Conservation (phyloP, 2,113 vertebrate species). For the Microtus oregoni region DNA sequence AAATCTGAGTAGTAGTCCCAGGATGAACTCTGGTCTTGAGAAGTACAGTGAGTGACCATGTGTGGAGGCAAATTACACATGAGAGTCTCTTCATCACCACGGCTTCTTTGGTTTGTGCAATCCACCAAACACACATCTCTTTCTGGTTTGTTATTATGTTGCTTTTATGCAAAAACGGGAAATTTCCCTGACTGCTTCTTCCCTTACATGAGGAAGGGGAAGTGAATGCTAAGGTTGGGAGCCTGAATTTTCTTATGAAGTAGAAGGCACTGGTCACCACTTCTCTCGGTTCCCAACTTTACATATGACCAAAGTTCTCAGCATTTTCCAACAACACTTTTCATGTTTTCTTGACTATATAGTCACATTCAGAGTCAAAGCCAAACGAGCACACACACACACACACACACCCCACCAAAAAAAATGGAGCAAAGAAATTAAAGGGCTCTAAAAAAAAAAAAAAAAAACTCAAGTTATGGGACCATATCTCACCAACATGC, state of each 20-base stretch:
- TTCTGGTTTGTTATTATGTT: background rate
- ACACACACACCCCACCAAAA: no score
- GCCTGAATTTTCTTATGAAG: background rate
- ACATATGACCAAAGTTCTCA: background rate
- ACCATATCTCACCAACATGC: background rate
- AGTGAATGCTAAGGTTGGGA: background rate
- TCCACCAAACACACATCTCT: background rate
- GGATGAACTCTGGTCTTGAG: accelerated
- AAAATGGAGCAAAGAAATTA: background rate
- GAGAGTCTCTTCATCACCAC: accelerated
- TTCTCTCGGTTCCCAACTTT: slow-evolving; percentile 28
- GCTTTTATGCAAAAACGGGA: background rate
- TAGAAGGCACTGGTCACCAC: background rate
- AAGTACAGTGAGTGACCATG: background rate
- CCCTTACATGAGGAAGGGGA: background rate
- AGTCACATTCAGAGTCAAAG: background rate
- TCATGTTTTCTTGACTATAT: background rate
- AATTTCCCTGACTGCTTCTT: background rate
- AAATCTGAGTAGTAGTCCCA: accelerated
- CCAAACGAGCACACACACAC: background rate
- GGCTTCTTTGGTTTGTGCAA: background rate
- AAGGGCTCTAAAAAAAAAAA: background rate
- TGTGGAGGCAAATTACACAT: background rate
- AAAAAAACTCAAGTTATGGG: no score
- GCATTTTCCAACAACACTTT: background rate